Base-by-base conservation (phyloP, 2,797 vertebrate species). In the Scyliorhinus canicula region DNA sequence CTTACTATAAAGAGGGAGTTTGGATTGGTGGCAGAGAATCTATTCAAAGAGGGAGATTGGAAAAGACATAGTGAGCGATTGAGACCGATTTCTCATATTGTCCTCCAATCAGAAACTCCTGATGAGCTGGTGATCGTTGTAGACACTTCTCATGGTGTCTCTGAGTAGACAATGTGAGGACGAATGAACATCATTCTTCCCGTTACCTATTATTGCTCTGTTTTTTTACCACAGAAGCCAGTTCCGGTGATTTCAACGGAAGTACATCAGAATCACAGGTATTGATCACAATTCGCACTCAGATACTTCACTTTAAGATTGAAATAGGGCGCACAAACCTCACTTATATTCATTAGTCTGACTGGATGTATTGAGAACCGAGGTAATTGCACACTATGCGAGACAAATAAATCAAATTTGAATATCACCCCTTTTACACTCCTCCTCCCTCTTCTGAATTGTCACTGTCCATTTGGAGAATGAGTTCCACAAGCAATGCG, bases 171-270 rank as follows among this genome's bases (percentile, higher is more conserved):
- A 44, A 26, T 44, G 35, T 91, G 57, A 40, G 24, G 88, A 63
- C 3, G 3, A 21, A 65, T 91, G n/a, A 63, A 19, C 63, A 65
- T 65, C 11, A 24, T 65, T 91, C n/a, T 65, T 26, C 57, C 57
- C n/a, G 3, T 63, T 91, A 63, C 57, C 35, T 40, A 44, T 44
- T 82, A 82, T 47, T 26, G 24, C 40, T 91, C 60, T 91, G 88
- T 14, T 44, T n/a, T 65, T n/a, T 65, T 44, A 57, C 60, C n/a
- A 26, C 57, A 91, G 88, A 24, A 63, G 0, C 24, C 21, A 1
- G 0, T 65, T 24, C 14, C 1, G 1, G 1, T 82, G 44, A 82
- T 0, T 19, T 2, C 0, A n/a, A n/a, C n/a, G n/a, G 7, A 44
- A 31, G 57, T 40, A 26, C n/a, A 0, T 2, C 24, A 3, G 57